Evolutionary conservation across 1,140 invertebrate genomes (phyloP).

Genomic region (Diorhabda elongata): DNA sequence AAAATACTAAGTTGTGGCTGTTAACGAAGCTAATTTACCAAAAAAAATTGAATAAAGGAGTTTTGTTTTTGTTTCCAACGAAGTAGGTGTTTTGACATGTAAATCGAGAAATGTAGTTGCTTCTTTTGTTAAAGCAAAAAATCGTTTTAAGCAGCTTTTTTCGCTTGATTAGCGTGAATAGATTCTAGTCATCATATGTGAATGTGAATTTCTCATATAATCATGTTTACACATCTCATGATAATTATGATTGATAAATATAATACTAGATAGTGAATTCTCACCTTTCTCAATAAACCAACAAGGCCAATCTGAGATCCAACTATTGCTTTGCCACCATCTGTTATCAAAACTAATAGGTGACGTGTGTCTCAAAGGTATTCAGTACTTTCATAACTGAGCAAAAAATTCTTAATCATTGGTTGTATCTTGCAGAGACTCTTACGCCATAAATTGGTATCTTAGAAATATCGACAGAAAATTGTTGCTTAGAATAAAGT

Average conservation of each 20-base stretch:
- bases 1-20: no score
- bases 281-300: not conserved
- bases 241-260: not conserved
- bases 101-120: not conserved
- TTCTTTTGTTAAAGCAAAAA: not conserved
- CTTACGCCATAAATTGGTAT: no score
- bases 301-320: not conserved
- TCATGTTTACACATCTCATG: constrained; percentile 4
- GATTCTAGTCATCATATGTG: not conserved
- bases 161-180: not conserved
- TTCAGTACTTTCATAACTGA: not conserved
- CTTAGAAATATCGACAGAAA: no score
- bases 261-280: not conserved
- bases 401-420: no score
- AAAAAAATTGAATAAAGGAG: no score
- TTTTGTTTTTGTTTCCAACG: no score
- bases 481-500: no score
- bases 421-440: no score
- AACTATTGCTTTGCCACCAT: not conserved
- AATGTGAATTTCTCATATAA: not conserved
- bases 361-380: not conserved
- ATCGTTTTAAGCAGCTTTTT: not conserved
- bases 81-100: not conserved
- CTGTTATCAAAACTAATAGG: not conserved
- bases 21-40: no score